Conservation (phyloP, 2,888 invertebrate species). For the Keiferia lycopersicella region DNA sequence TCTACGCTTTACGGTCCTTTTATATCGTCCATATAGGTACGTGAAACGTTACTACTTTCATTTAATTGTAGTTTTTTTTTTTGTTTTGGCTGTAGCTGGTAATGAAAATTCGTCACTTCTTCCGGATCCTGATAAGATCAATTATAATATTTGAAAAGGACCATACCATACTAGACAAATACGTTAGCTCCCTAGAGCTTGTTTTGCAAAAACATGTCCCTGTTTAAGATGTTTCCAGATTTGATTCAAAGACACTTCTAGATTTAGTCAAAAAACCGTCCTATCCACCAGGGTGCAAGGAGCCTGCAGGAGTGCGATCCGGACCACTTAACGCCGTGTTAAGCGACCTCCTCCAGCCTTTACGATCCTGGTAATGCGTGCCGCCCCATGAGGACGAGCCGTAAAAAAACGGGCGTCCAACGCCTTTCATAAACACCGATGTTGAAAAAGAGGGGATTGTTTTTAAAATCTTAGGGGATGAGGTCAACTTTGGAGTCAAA, state of each 20-base stretch:
- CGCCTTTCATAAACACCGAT: conserved; percentile 22
- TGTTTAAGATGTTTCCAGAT: too few species aligned
- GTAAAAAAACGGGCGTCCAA: conserved; percentile 26
- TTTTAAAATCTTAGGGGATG: conserved; percentile 6
- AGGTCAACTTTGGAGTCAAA: not conserved
- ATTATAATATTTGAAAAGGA: too few species aligned
- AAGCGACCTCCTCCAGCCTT: conserved; percentile 57
- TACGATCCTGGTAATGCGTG: conserved; percentile 54
- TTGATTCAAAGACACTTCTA: not conserved
- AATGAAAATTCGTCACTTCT: too few species aligned
- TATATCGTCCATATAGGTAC: not conserved
- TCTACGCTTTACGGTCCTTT: not conserved
- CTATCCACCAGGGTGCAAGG: conserved; percentile 1
- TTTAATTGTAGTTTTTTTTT: too few species aligned
- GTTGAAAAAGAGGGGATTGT: conserved; percentile 6
- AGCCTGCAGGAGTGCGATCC: conserved; percentile 38
- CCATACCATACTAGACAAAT: too few species aligned
- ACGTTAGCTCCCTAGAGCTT: too few species aligned
- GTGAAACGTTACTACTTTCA: too few species aligned
- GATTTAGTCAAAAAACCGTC: not conserved
- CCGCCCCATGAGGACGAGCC: conserved; percentile 36
- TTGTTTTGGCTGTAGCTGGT: too few species aligned
- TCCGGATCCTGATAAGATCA: too few species aligned
- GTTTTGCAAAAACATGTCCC: too few species aligned
- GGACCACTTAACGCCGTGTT: conserved; percentile 58